A percentile compares a stretch with the other conserved stretches of the same genome.
Conservation (phyloP, 2,797 vertebrate species). For the Pteropus rufus region DNA sequence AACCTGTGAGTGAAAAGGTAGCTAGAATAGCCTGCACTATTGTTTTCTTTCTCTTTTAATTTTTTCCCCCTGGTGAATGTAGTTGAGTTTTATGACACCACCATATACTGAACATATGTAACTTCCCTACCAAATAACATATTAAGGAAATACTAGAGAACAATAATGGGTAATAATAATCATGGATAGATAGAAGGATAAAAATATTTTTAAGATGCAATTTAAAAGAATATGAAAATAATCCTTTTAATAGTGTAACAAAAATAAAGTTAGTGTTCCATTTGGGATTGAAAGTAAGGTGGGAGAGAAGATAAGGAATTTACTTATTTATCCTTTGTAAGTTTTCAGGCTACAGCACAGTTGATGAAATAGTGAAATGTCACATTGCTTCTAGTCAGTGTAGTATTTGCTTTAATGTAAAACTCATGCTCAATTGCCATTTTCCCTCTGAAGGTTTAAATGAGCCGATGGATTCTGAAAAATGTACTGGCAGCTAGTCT, state of each 20-base stretch:
- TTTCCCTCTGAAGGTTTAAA: constrained; percentile 50
- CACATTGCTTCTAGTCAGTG: not conserved
- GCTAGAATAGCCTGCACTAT: not conserved
- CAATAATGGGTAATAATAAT: not conserved
- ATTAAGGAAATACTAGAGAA: not conserved
- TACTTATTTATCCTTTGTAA: not conserved
- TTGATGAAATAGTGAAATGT: not conserved
- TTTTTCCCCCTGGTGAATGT: not conserved
- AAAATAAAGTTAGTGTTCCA: not conserved
- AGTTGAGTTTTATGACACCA: not conserved
- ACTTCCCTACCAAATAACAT: not conserved
- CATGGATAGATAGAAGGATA: not conserved
- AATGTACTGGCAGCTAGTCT: not conserved
- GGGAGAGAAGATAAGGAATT: not conserved
- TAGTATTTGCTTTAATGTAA: not conserved
- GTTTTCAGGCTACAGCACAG: not conserved
- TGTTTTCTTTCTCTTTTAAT: not conserved
- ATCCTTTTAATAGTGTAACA: not conserved
- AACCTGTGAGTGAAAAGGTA: not conserved
- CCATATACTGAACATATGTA: not conserved
- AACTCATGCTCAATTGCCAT: constrained; percentile 25
- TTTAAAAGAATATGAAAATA: not conserved
- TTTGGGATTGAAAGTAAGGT: not conserved
- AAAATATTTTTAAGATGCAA: not conserved
- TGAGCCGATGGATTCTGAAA: constrained; percentile 37